These are phyloP conservation scores for Sternotherus odoratus DNA, from an alignment of 2,797 vertebrate species.

Conservation along the genomic window DNA sequence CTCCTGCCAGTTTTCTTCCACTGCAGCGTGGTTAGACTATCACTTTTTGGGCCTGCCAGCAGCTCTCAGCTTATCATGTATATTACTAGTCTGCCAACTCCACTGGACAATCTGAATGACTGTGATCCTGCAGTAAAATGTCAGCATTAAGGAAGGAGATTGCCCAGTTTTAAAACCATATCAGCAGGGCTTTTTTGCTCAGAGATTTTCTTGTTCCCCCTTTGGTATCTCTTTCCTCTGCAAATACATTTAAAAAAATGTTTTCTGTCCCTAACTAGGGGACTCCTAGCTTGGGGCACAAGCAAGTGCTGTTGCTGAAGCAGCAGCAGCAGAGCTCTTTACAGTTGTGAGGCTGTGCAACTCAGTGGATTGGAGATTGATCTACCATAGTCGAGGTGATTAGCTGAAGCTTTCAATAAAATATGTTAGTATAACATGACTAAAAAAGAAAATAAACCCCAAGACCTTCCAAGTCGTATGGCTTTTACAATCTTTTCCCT, in stretches of 20 bases:
- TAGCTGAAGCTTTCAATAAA: background rate
- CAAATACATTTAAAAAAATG: background rate
- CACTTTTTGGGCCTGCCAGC: background rate
- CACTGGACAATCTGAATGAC: background rate
- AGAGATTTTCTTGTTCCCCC: background rate
- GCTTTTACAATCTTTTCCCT: background rate
- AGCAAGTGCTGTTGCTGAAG: background rate
- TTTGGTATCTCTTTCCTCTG: background rate
- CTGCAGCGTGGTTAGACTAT: background rate
- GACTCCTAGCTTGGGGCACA: rapidly evolving
- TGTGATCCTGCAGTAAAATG: background rate
- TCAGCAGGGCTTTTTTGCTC: background rate
- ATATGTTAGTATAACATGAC: background rate
- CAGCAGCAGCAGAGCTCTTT: background rate
- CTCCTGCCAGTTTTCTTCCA: background rate
- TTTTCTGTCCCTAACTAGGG: background rate
- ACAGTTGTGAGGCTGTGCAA: background rate
- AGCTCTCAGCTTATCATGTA: background rate
- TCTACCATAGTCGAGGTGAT: background rate
- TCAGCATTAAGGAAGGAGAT: background rate
- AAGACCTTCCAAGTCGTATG: background rate
- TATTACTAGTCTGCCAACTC: background rate
- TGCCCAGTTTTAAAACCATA: background rate
- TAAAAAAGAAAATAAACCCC: background rate
- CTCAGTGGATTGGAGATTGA: rapidly evolving